phyloP scores from a whole-genome alignment of 2,113 vertebrate species.

The human (Homo sapiens) region DNA sequence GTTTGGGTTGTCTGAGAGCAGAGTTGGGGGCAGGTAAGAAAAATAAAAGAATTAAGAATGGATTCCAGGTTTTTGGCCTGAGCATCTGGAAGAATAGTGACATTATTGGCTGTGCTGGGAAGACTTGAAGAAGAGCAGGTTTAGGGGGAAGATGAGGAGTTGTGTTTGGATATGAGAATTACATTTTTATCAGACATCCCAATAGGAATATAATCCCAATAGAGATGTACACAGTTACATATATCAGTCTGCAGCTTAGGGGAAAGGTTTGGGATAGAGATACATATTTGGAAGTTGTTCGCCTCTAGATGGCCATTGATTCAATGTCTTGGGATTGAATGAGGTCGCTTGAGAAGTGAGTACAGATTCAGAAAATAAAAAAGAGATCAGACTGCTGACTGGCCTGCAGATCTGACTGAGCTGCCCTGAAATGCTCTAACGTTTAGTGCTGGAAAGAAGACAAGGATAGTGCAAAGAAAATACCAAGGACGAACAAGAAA shows the following conservation, averaged over 20 bases:
- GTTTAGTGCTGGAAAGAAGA: background rate
- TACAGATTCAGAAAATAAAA: background rate
- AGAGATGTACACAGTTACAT: background rate
- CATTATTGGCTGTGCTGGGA: background rate
- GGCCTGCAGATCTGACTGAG: too few relatives aligned
- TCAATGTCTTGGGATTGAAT: background rate
- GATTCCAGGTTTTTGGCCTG: background rate
- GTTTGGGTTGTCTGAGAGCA: background rate
- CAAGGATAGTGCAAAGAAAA: background rate
- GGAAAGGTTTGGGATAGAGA: background rate
- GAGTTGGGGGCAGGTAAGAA: background rate
- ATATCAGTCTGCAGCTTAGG: background rate
- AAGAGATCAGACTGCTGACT: background rate
- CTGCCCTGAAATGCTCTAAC: background rate
- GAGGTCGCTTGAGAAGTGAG: background rate
- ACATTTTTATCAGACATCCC: background rate
- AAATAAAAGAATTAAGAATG: background rate
- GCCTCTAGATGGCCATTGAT: background rate
- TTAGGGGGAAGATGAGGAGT: background rate
- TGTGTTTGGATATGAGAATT: background rate
- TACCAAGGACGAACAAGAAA: background rate
- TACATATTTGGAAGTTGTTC: background rate
- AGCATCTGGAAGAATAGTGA: background rate
- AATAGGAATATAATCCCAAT: too few relatives aligned
- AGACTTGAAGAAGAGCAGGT: background rate